Conservation (phyloP, 2,797 vertebrate species). For the Takifugu ocellatus region DNA sequence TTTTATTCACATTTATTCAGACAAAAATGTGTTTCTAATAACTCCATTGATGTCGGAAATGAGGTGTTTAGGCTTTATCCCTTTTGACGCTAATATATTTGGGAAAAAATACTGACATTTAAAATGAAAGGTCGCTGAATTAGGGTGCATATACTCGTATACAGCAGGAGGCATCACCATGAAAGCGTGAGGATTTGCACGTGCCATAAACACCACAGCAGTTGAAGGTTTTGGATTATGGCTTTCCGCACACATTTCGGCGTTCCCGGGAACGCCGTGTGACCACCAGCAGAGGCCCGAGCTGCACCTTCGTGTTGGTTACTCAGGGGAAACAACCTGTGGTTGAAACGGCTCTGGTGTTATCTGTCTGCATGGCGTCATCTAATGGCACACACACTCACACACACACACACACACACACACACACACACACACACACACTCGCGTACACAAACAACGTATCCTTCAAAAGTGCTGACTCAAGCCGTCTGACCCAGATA, state of each 20-base stretch:
- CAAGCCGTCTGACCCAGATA: constrained; percentile 51
- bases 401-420: neutral
- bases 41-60: no score
- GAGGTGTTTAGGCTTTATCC: no score
- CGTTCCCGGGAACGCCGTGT: constrained; percentile 41
- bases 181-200: no score
- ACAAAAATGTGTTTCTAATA: no score
- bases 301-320: constrained; percentile 23
- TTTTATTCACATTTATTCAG: no score
- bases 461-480: constrained; percentile 37
- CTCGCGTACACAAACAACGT: constrained; percentile 1
- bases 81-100: no score
- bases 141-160: no score
- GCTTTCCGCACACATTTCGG: constrained; percentile 18
- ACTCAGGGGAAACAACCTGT: constrained; percentile 48
- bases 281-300: constrained; percentile 3
- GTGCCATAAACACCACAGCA: neutral
- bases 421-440: no score
- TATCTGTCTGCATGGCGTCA: constrained; percentile 65
- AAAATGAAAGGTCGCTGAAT: no score
- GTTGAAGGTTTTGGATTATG: neutral
- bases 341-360: constrained; percentile 56
- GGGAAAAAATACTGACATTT: no score
- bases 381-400: constrained; percentile 28
- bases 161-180: no score